A percentile compares a stretch with the other conserved stretches of the same genome.
phyloP scores from a whole-genome alignment of 2,888 invertebrate genomes.

The Heteromyza rotundicornis region DNA sequence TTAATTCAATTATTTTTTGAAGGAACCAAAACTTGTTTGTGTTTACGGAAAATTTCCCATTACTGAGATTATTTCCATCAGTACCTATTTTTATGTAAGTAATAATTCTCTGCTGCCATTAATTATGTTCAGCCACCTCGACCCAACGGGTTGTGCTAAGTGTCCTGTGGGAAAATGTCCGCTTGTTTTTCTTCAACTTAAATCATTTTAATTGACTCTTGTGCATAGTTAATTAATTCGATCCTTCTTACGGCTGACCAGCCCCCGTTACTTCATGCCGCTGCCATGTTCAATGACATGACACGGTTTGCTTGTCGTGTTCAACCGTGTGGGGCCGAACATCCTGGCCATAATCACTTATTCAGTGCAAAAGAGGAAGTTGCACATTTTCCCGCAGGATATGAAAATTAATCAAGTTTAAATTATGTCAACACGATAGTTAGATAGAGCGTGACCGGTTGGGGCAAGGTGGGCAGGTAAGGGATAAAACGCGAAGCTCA shows the following conservation, averaged over 20 bases:
- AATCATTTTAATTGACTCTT: neutral
- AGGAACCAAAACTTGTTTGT: neutral
- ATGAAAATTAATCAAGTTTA: constrained; percentile 46
- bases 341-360: neutral
- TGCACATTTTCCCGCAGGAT: constrained; percentile 10
- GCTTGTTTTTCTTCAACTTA: neutral
- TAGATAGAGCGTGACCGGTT: neutral
- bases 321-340: neutral
- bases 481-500: too few species aligned
- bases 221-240: neutral
- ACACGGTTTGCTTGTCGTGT: too few species aligned
- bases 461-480: neutral
- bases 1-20: too few species aligned
- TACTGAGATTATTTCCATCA: too few species aligned
- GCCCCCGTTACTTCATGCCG: neutral
- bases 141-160: too few species aligned
- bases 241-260: neutral
- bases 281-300: neutral
- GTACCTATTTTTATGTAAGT: neutral
- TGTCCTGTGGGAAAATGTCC: neutral
- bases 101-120: neutral
- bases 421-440: constrained; percentile 43
- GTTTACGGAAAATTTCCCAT: neutral
- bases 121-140: too few species aligned
- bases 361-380: neutral